Evolutionary conservation across 2,888 invertebrate species (phyloP).

Genomic region (Latrodectus hesperus): DNA sequence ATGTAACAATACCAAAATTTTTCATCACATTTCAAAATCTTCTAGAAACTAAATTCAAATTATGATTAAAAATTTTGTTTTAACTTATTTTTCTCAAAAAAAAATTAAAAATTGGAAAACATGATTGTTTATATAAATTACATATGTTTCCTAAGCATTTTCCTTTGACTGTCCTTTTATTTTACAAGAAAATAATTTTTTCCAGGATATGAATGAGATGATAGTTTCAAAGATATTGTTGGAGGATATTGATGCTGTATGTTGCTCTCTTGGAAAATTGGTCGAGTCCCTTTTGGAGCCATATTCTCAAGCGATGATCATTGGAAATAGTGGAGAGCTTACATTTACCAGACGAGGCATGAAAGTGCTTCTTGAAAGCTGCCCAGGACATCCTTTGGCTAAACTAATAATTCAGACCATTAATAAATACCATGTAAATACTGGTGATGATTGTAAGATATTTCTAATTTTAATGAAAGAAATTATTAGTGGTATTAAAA

Average conservation of each 20-base stretch:
- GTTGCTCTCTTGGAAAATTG: neutral
- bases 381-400: slow-evolving; percentile 6
- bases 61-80: too few species aligned
- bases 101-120: too few species aligned
- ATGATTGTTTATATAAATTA: too few species aligned
- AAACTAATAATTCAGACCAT: slow-evolving; percentile 25
- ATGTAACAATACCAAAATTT: too few species aligned
- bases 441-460: slow-evolving; percentile 35
- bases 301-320: slow-evolving; percentile 21
- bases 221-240: neutral
- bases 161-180: too few species aligned
- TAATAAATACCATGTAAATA: neutral
- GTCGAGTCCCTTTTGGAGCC: neutral
- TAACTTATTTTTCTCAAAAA: too few species aligned
- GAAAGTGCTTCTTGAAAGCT: slow-evolving; percentile 8
- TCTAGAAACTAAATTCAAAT: too few species aligned
- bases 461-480: slow-evolving; percentile 39
- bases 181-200: too few species aligned
- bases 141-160: too few species aligned
- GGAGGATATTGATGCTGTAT: neutral
- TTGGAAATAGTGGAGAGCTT: slow-evolving; percentile 5
- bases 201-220: too few species aligned
- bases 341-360: slow-evolving; percentile 18
- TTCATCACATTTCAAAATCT: too few species aligned
- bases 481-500: neutral